Evolutionary conservation across 2,797 vertebrate species (phyloP).

Genomic region (Fratercula arctica): DNA sequence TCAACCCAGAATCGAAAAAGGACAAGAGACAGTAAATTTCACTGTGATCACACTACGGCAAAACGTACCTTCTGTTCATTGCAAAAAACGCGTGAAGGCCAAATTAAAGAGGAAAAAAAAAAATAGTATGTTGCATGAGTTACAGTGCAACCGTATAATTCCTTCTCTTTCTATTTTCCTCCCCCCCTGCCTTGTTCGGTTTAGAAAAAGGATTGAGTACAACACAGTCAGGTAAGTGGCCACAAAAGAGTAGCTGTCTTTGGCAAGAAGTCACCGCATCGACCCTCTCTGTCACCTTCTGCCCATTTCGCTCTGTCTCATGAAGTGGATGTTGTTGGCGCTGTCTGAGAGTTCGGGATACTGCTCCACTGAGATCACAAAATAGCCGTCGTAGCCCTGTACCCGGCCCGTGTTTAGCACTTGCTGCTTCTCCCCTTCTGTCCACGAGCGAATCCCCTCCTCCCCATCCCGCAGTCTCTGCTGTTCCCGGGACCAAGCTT

Average conservation of each 20-base stretch:
- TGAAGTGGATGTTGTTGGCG: slow-evolving; percentile 96
- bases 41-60: slow-evolving; percentile 80
- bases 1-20: not conserved
- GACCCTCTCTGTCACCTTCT: slow-evolving; percentile 94
- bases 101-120: slow-evolving; percentile 76
- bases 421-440: slow-evolving; percentile 95
- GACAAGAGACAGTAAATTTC: slow-evolving; percentile 82
- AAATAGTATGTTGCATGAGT: slow-evolving; percentile 81
- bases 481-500: slow-evolving; percentile 91
- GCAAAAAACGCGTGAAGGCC: slow-evolving; percentile 83
- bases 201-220: slow-evolving; percentile 82
- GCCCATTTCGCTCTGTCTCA: slow-evolving; percentile 99
- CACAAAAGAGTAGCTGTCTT: slow-evolving; percentile 97
- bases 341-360: slow-evolving; percentile 98
- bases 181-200: slow-evolving; percentile 64
- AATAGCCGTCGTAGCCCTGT: slow-evolving; percentile 96
- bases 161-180: slow-evolving; percentile 64
- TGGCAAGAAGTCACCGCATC: slow-evolving; percentile 93
- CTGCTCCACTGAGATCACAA: slow-evolving; percentile 95
- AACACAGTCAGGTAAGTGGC: slow-evolving; percentile 88
- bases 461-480: slow-evolving; percentile 95
- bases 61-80: slow-evolving; percentile 76
- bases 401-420: slow-evolving; percentile 90
- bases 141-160: slow-evolving; percentile 88
- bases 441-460: slow-evolving; percentile 94